phyloP scores from a whole-genome alignment of 2,888 invertebrate genomes.

The Mythimna vitellina region DNA sequence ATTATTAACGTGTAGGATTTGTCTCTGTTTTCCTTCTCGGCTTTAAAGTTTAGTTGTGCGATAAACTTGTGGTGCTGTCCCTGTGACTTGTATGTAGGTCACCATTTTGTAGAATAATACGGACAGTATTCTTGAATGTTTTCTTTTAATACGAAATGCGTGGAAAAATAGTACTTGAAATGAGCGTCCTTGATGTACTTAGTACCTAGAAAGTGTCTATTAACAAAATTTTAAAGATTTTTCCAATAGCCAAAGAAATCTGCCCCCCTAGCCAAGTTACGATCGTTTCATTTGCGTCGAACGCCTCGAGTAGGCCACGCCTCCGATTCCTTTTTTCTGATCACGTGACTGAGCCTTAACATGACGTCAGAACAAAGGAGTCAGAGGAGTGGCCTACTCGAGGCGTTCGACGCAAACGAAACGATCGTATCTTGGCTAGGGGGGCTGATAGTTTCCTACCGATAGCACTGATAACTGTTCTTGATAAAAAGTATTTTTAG shows the following conservation, averaged over 20 bases:
- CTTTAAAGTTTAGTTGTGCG: conserved; percentile 16
- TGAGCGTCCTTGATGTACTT: not conserved
- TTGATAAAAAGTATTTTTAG: not conserved
- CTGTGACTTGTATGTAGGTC: conserved; percentile 13
- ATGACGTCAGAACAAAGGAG: no score
- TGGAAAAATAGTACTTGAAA: not conserved
- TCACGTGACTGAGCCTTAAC: no score
- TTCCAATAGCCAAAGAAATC: not conserved
- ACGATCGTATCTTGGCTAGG: no score
- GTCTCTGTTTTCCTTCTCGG: conserved; percentile 29
- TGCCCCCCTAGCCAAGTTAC: no score
- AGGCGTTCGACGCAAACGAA: no score
- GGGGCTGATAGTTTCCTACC: not conserved
- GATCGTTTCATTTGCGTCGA: no score
- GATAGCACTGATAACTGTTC: not conserved
- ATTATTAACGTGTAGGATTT: conserved; percentile 41
- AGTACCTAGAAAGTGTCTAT: not conserved
- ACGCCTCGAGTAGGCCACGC: no score
- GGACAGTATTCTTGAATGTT: not conserved
- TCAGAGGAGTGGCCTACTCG: no score
- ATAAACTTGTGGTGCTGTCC: conserved; percentile 21
- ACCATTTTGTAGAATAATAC: conserved; percentile 4
- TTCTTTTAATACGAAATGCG: not conserved
- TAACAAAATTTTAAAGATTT: not conserved
- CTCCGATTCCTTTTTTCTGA: no score